Conservation (phyloP, 2,888 invertebrate species). For the Trachelus tabidus region DNA sequence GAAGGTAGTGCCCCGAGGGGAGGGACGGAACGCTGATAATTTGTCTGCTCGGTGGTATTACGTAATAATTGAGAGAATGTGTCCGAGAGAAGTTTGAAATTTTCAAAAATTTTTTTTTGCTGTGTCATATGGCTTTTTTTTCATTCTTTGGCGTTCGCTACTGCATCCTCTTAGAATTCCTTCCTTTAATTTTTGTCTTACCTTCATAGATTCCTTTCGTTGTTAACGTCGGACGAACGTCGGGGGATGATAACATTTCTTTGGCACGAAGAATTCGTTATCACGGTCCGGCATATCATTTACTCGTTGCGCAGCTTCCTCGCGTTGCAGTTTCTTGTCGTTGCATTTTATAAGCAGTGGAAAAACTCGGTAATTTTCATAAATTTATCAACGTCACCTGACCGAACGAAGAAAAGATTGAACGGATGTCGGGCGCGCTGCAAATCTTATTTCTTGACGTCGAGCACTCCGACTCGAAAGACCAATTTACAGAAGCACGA, state of each 20-base stretch:
- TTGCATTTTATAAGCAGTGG: slow-evolving; percentile 33
- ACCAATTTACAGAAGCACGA: neutral
- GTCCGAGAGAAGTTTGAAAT: neutral
- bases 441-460: slow-evolving; percentile 33
- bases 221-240: neutral
- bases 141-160: neutral
- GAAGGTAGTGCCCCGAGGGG: too few species aligned
- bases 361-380: slow-evolving; percentile 38
- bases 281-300: neutral
- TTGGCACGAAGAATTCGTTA: neutral
- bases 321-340: slow-evolving; percentile 10
- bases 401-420: slow-evolving; percentile 11
- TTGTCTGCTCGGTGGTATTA: too few species aligned
- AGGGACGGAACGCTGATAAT: too few species aligned
- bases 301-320: neutral
- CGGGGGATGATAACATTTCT: neutral
- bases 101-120: neutral
- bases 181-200: neutral
- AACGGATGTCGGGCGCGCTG: slow-evolving; percentile 17
- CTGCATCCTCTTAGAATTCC: neutral
- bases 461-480: neutral
- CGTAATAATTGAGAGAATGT: neutral
- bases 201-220: neutral
- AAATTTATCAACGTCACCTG: slow-evolving; percentile 37
- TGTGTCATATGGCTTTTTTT: neutral